Base-by-base conservation (phyloP, 2,888 invertebrate species). In the Resseliella maxima region DNA sequence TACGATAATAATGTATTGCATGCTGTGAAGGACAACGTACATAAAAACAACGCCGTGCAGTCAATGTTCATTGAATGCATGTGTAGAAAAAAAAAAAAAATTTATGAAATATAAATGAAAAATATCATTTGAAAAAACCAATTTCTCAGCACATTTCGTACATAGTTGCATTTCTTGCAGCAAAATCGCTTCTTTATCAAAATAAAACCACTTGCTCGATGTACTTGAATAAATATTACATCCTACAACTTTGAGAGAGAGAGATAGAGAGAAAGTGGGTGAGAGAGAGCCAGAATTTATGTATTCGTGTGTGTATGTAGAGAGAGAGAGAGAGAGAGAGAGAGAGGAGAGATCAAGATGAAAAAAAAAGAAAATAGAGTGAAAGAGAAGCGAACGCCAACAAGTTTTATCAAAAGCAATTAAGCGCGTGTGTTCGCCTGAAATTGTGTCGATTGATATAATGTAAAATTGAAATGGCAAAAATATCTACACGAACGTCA, bases 341-440 rank as follows among this genome's bases (percentile, higher is more conserved):
- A n/a, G n/a, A n/a, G n/a, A n/a, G n/a, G n/a, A n/a, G n/a, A n/a
- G n/a, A n/a, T n/a, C n/a, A n/a, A n/a, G n/a, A n/a, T n/a, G n/a
- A n/a, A n/a, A n/a, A 50, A 41, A 5, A 41, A 41, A 15, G 18
- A 18, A 50, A 50, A 2, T 2, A 50, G 46, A 50, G 8, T 2
- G 46, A 27, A 59, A 59, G 59, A 59, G 59, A 59, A 2, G 3
- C 24, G 18, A 72, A 27, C 72, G 72, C 72, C 72, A 72, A 72
- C 72, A 27, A 72, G 72, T 72, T 72, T 72, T 72, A 72, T 72
- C 72, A 72, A 72, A 72, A 72, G 72, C 72, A 72, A 72, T 72
- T 72, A 72, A 72, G 72, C 72, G 72, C 72, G 72, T 72, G 72
- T 72, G 72, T 72, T 15, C 72, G 72, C 72, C 72, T 18, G 72